Evolutionary conservation across 2,888 invertebrate genomes (phyloP), one percentile per base, ranked within the genome.

Genomic region (Germaria angustata): DNA sequence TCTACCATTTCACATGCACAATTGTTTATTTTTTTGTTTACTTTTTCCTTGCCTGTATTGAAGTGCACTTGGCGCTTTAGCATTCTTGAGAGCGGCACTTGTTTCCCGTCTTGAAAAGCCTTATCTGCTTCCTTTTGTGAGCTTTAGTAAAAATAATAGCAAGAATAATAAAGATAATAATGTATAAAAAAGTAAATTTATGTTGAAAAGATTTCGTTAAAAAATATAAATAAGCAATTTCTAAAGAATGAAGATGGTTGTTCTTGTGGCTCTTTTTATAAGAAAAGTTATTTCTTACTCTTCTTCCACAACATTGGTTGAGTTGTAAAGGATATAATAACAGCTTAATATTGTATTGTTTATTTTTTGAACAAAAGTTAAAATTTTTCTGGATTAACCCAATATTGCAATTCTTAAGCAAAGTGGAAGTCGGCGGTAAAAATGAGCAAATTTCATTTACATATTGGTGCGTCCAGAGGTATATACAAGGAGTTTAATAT

Each of bases 51-150:
- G 17, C 41, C 24, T 39, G 51, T 32, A 66, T 77, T 72, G 17
- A 77, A 77, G 81, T 55, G 63, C 77, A 72, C 81, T 81, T 72
- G 39, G 11, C 24, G 72, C 72, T 61, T 81, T 77, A 72, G 63
- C 46, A 81, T 73, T 68, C 81, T 81, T 68, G 72, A 81, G 72
- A 73, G 57, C 55, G 34, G 66, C 68, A 81, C 81, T 81, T 81
- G 72, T 20, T 63, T 73, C 11, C 15, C 34, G 39, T 61, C 68
- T 77, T 46, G 41, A 81, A 63, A 39, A 63, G 66, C 55, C 77
- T 77, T 81, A 81, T 81, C 77, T 53, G 68, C 55, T 72, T 66
- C 49, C 68, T 49, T 77, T 61, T 77, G 39, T 68, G 51, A 11
- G 53, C 8, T 69, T 61, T 32, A 79, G 28, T 13, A 59, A 78